Percentiles rank a stretch among this genome's conserved stretches.
These are phyloP conservation scores for Fistularia tabacaria DNA, from an alignment of 2,797 vertebrate genomes.

Conservation along the genomic window DNA sequence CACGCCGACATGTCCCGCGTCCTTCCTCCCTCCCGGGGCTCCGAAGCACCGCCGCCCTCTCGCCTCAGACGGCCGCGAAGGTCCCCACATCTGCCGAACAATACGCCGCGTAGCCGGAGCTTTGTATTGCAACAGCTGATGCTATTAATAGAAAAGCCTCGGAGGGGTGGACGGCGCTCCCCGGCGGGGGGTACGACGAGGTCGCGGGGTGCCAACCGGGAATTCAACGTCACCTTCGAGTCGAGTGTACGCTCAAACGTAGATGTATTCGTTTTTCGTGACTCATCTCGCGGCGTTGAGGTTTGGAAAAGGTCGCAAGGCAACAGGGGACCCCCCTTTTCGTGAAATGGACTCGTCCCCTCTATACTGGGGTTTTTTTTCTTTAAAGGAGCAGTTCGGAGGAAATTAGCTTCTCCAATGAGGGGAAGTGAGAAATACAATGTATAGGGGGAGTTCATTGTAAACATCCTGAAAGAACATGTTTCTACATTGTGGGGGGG, in stretches of 20 bases:
- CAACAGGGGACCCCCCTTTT: constrained; percentile 9
- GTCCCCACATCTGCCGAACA: constrained; percentile 64
- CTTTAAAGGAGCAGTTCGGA: constrained; percentile 66
- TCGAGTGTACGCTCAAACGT: too few relatives aligned
- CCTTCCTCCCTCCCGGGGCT: constrained; percentile 38
- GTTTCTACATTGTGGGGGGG: too few relatives aligned
- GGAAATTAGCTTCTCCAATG: constrained; percentile 28
- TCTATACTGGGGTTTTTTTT: constrained; percentile 2
- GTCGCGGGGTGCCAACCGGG: too few relatives aligned
- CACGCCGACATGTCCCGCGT: constrained; percentile 48
- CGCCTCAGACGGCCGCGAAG: constrained; percentile 32
- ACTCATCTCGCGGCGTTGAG: background rate
- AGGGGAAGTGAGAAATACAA: too few relatives aligned
- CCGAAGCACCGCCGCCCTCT: constrained; percentile 48
- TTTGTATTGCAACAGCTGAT: constrained; percentile 79
- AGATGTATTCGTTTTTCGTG: too few relatives aligned
- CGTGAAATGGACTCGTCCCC: constrained; percentile 66
- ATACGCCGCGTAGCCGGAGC: constrained; percentile 65
- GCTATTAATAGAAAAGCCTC: constrained; percentile 75
- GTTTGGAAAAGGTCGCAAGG: background rate
- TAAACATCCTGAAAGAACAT: too few relatives aligned
- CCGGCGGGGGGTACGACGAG: background rate
- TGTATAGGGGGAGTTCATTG: too few relatives aligned
- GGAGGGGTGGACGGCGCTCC: constrained; percentile 34
- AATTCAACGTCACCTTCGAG: background rate